Evolutionary conservation across 2,888 invertebrate species (phyloP), one percentile per base, ranked within the genome.

Genomic region (Fabriciana adippe): DNA sequence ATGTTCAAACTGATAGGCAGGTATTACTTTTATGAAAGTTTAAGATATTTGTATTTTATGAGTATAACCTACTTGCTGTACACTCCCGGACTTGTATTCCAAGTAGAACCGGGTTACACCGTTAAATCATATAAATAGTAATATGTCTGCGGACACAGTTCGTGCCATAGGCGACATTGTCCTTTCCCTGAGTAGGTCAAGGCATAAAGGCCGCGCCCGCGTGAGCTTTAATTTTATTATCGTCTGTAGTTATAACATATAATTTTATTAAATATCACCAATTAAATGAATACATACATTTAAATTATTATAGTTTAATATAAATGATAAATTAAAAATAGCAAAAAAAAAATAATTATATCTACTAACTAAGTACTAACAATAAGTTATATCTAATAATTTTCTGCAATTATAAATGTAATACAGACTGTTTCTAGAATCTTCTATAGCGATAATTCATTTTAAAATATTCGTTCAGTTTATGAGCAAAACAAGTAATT

Each of bases 171-270:
- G 60, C 71, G 71, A 77, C 75, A 77, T 75, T 75, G 77, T 77
- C 77, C 77, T 78, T 74, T 75, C 73, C 8, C 56, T 71, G 69
- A 76, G 72, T 78, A 72, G 79, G 79, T 78, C 79, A 79, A 77
- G 79, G 77, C 72, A 72, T 69, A 73, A 75, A 73, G 75, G 75
- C 68, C 71, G 66, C 66, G 71, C 70, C 67, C 72, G 70, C 67
- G 59, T 53, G 54, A 18, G 50, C 51, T 50, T 51, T 51, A 51
- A 51, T 51, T 51, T 60, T 54, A 66, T 60, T 60, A 67, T 63
- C 35, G 8, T 50, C 50, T n/a, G 15, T 6, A 15, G 31, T 26
- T 61, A 18, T 35, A 35, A 35, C 31, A 35, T 51, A 51, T 35
- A 61, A 51, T 35, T n/a, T 51, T 35, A 35, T 50, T n/a, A 18